These are phyloP conservation scores for Chloroceryle inda DNA, from an alignment of 2,797 vertebrate species.

Conservation along the genomic window DNA sequence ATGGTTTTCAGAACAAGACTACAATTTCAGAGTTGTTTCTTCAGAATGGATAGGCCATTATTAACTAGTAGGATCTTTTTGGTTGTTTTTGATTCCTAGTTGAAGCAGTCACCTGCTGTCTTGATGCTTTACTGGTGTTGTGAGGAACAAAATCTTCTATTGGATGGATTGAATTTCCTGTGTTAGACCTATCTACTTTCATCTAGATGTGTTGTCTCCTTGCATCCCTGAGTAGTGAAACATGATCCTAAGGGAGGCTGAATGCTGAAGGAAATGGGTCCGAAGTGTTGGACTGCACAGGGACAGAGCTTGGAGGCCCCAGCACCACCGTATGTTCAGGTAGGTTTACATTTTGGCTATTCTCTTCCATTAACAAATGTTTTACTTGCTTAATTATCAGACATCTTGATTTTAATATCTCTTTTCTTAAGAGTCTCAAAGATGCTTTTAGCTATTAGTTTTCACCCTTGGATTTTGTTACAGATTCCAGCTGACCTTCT, in stretches of 20 bases:
- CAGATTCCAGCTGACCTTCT: constrained; percentile 47
- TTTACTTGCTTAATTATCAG: neutral
- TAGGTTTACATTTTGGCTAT: neutral
- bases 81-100: neutral
- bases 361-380: neutral
- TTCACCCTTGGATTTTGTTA: constrained; percentile 2
- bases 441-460: constrained; percentile 6
- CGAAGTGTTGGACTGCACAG: neutral
- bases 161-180: neutral
- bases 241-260: neutral
- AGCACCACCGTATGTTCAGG: accelerated
- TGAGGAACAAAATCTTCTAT: neutral
- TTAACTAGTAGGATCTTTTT: neutral
- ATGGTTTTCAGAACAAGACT: neutral
- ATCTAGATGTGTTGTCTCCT: neutral
- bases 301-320: neutral
- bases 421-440: neutral
- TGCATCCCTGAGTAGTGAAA: neutral
- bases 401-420: neutral
- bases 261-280: neutral
- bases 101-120: neutral
- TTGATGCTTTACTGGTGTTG: neutral
- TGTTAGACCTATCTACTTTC: neutral
- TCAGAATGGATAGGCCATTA: neutral
- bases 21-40: neutral